Percentiles rank a stretch among this genome's conserved stretches.
phyloP scores from a whole-genome alignment of 2,113 vertebrate species.

The Chlorodrepanis virens region DNA sequence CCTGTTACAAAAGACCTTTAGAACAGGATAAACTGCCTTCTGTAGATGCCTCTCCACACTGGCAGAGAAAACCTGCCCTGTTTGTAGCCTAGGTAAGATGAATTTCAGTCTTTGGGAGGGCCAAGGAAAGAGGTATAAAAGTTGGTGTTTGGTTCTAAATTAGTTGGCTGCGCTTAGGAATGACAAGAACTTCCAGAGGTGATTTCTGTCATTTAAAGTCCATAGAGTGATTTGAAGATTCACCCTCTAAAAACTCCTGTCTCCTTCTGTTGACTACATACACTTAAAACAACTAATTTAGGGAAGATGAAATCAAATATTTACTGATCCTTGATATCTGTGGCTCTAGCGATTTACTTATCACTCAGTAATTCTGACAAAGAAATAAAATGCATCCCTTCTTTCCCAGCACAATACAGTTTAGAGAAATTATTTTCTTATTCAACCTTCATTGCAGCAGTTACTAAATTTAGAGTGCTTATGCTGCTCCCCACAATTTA shows the following conservation, averaged over 20 bases:
- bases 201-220: neutral
- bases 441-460: neutral
- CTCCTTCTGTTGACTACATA: neutral
- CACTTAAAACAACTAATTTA: neutral
- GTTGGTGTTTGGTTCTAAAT: neutral
- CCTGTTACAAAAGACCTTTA: neutral
- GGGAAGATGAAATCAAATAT: neutral
- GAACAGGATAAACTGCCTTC: neutral
- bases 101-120: neutral
- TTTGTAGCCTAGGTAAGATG: neutral
- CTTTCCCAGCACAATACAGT: neutral
- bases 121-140: neutral
- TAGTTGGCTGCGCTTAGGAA: neutral
- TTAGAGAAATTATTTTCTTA: neutral
- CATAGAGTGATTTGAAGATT: neutral
- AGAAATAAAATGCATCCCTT: neutral
- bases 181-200: neutral
- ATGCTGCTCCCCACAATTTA: neutral
- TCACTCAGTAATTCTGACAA: neutral
- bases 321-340: neutral
- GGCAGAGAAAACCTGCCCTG: neutral
- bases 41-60: neutral
- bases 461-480: neutral
- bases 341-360: neutral
- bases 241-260: neutral